Evolutionary conservation across 2,888 invertebrate genomes (phyloP).

Genomic region (Pediacus dermestoides): DNA sequence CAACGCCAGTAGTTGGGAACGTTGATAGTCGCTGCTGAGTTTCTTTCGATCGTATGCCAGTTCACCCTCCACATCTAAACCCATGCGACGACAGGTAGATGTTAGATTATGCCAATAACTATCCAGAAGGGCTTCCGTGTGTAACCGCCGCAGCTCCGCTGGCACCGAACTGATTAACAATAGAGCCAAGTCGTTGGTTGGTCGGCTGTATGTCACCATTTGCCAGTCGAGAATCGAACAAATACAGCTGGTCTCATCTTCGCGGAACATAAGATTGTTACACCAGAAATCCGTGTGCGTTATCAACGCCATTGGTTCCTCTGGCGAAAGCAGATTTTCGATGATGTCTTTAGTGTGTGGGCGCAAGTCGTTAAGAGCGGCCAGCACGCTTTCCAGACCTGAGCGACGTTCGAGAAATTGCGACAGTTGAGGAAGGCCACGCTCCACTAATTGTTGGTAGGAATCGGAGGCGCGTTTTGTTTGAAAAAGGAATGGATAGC

Average conservation of each 20-base stretch:
- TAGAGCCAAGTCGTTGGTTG: slow-evolving; percentile 75
- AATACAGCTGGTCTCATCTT: slow-evolving; percentile 51
- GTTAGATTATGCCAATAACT: slow-evolving; percentile 67
- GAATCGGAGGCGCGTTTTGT: slow-evolving; percentile 76
- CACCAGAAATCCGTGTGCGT: slow-evolving; percentile 85
- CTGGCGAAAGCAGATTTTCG: slow-evolving; percentile 65
- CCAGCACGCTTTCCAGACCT: slow-evolving; percentile 60
- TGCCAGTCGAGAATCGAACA: slow-evolving; percentile 80
- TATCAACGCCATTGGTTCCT: slow-evolving; percentile 70
- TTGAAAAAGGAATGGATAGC: slow-evolving; percentile 70
- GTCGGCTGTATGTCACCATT: slow-evolving; percentile 75
- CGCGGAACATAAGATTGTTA: slow-evolving; percentile 70
- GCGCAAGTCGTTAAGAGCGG: slow-evolving; percentile 58
- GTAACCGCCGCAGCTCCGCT: slow-evolving; percentile 63
- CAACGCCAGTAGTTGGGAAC: slow-evolving; percentile 71
- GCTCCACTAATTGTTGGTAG: slow-evolving; percentile 72
- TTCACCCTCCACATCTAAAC: slow-evolving; percentile 59
- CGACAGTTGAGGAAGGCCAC: slow-evolving; percentile 72
- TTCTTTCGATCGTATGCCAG: slow-evolving; percentile 55
- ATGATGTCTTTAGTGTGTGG: slow-evolving; percentile 70
- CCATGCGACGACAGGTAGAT: slow-evolving; percentile 57
- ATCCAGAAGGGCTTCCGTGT: slow-evolving; percentile 63
- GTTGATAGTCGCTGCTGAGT: slow-evolving; percentile 56
- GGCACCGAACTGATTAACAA: slow-evolving; percentile 70
- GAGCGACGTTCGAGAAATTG: slow-evolving; percentile 65